phyloP scores from a whole-genome alignment of 1,140 invertebrate species.

The Drosophila rhopaloa region DNA sequence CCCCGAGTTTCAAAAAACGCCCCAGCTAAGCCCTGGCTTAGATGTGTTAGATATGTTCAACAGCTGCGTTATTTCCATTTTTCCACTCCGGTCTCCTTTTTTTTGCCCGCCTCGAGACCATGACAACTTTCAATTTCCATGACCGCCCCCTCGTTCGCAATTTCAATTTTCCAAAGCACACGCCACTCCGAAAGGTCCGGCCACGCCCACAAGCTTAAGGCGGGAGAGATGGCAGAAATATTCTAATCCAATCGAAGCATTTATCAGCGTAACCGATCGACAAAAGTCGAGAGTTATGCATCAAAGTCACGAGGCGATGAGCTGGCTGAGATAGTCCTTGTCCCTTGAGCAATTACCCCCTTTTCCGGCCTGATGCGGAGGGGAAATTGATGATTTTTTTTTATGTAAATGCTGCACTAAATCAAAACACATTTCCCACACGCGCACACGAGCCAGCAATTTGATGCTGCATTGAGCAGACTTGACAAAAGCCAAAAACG shows the following conservation, averaged over 20 bases:
- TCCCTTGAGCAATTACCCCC: conserved; percentile 55
- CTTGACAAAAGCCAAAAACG: conserved; percentile 67
- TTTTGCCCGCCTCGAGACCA: conserved; percentile 38
- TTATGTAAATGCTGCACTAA: conserved; percentile 80
- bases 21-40: conserved; percentile 69
- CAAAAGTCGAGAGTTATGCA: conserved; percentile 79
- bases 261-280: conserved; percentile 77
- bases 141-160: conserved; percentile 41
- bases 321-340: conserved; percentile 53
- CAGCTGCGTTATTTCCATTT: conserved; percentile 75
- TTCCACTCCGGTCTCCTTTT: conserved; percentile 19
- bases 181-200: conserved; percentile 29
- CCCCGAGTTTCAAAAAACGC: conserved; percentile 23
- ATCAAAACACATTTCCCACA: conserved; percentile 64
- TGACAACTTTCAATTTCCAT: conserved; percentile 78
- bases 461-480: conserved; percentile 68
- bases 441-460: conserved; percentile 70
- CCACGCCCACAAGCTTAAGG: conserved; percentile 71
- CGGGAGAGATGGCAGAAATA: conserved; percentile 18
- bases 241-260: conserved; percentile 80
- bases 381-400: conserved; percentile 73
- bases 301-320: conserved; percentile 72
- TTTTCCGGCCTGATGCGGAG: conserved; percentile 5
- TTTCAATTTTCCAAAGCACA: conserved; percentile 70
- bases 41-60: conserved; percentile 81